Evolutionary conservation across 2,113 vertebrate genomes (phyloP).

Genomic region (Climacteris rufus): DNA sequence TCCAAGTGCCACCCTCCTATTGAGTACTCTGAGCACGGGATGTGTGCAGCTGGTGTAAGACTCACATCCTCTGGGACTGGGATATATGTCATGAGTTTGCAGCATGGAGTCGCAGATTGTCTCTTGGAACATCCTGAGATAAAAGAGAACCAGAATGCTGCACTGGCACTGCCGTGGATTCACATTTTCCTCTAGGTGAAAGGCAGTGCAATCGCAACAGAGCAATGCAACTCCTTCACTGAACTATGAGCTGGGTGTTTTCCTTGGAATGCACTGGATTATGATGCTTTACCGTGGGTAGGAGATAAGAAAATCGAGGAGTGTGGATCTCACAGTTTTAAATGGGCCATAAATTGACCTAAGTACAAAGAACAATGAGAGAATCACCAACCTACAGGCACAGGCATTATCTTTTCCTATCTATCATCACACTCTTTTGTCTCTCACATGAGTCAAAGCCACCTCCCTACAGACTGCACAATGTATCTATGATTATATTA

Average conservation of each 20-base stretch:
- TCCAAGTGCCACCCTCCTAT: neutral
- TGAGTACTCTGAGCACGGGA: rapidly evolving
- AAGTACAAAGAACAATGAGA: neutral
- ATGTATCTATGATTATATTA: neutral
- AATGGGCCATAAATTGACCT: neutral
- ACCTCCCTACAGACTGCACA: neutral
- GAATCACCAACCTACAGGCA: neutral
- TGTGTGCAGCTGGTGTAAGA: neutral
- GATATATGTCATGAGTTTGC: rapidly evolving
- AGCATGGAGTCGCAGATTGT: neutral
- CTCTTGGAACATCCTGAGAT: neutral
- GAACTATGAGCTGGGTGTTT: neutral
- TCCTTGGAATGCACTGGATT: neutral
- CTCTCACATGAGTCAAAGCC: neutral
- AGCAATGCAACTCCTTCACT: neutral
- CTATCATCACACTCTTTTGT: neutral
- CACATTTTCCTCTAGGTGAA: neutral
- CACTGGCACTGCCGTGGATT: neutral
- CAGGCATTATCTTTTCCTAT: neutral
- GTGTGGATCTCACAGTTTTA: neutral
- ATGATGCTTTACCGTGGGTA: neutral
- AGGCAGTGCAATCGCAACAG: neutral
- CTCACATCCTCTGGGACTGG: neutral
- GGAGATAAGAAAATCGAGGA: neutral
- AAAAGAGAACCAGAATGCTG: neutral